Percentiles rank a stretch among this genome's conserved stretches.
Conservation (phyloP, 2,113 vertebrate genomes). For the Leucosticte australis region DNA sequence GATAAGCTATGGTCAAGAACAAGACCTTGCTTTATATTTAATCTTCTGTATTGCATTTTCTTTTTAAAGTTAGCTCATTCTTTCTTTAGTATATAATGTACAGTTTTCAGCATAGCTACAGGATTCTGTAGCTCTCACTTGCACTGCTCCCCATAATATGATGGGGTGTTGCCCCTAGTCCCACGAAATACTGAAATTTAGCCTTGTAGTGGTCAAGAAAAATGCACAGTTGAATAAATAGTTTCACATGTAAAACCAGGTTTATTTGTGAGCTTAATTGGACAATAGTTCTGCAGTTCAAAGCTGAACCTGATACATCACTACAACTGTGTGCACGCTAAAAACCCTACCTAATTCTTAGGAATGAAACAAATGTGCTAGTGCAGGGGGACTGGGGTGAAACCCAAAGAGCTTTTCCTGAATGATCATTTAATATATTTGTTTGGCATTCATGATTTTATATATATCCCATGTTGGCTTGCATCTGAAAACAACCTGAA, state of each 20-base stretch:
- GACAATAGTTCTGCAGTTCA: neutral
- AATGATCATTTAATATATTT: neutral
- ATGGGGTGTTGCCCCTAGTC: neutral
- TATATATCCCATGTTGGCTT: neutral
- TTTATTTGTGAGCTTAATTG: neutral
- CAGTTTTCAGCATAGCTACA: neutral
- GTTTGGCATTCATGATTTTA: neutral
- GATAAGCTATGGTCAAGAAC: neutral
- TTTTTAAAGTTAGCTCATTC: neutral
- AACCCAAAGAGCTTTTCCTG: neutral
- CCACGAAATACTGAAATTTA: neutral
- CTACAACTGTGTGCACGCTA: neutral
- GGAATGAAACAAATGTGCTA: neutral
- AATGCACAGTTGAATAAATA: neutral
- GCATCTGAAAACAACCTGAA: neutral
- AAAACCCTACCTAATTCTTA: neutral
- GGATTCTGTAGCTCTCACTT: neutral
- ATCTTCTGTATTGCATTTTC: neutral
- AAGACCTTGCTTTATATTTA: neutral
- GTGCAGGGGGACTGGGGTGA: neutral
- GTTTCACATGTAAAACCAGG: neutral
- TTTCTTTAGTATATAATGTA: neutral
- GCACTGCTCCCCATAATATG: neutral
- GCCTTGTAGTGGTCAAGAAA: neutral
- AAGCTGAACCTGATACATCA: neutral